Percentiles rank a stretch among this genome's conserved stretches.
Evolutionary conservation across 2,797 vertebrate species (phyloP).

Genomic region (Cossypha polioptera): DNA sequence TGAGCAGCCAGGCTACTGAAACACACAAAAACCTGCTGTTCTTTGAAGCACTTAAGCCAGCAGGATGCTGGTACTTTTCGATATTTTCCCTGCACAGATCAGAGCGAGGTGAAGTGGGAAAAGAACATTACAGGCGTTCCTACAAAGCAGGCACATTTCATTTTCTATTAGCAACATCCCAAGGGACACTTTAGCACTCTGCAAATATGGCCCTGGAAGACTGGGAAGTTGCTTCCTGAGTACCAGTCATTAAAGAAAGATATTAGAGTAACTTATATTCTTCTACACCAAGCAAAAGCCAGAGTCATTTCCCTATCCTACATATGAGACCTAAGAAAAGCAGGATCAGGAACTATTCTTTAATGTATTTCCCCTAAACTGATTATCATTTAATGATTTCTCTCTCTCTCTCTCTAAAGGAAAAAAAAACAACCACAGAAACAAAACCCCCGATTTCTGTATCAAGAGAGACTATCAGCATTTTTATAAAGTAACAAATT

Average conservation of each 20-base stretch:
- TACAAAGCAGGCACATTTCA: conserved; percentile 23
- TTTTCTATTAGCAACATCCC: conserved; percentile 43
- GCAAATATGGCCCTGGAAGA: conserved; percentile 24
- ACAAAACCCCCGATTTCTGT: background rate
- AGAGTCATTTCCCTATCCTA: background rate
- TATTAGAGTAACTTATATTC: background rate
- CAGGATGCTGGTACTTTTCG: conserved; percentile 29
- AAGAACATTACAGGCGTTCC: conserved; percentile 24
- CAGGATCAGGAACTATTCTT: background rate
- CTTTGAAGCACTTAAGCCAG: conserved; percentile 53
- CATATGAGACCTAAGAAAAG: background rate
- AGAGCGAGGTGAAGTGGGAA: conserved; percentile 10
- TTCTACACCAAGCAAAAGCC: background rate
- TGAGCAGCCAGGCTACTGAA: conserved; percentile 29
- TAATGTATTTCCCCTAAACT: background rate
- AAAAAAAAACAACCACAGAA: background rate
- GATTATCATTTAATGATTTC: background rate
- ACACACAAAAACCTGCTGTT: conserved; percentile 38
- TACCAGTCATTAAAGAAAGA: conserved; percentile 17
- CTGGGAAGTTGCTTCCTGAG: conserved; percentile 22
- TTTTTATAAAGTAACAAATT: conserved; percentile 17
- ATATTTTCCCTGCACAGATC: conserved; percentile 23
- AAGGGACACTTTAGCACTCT: background rate
- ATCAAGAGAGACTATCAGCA: background rate
- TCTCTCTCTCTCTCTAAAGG: background rate